These are phyloP conservation scores for Antennarius striatus DNA, from an alignment of 2,113 vertebrate species.

Conservation along the genomic window DNA sequence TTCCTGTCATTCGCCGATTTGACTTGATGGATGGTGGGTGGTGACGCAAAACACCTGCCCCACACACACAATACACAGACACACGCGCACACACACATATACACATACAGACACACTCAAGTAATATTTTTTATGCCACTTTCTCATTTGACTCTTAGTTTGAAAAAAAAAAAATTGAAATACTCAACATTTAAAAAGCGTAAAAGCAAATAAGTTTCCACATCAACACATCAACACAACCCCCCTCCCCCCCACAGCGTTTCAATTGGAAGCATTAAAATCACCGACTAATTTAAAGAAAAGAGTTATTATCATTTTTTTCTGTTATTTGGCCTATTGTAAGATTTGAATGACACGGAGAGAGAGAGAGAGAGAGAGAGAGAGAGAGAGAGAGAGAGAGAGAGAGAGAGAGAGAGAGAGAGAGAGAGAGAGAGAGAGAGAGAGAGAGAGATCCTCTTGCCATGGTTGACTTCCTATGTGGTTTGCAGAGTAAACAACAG, in stretches of 20 bases:
- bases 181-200: too few relatives aligned
- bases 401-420: too few relatives aligned
- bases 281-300: too few relatives aligned
- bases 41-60: slow-evolving; percentile 70
- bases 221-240: background rate
- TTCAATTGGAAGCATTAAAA: too few relatives aligned
- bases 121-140: background rate
- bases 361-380: too few relatives aligned
- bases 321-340: background rate
- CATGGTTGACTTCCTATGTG: slow-evolving; percentile 33
- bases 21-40: slow-evolving; percentile 75
- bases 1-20: slow-evolving; percentile 72
- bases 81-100: slow-evolving; percentile 31
- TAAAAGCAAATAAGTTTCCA: background rate
- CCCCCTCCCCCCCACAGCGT: background rate
- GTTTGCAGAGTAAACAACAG: slow-evolving; percentile 53
- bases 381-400: too few relatives aligned
- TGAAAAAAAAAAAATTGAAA: too few relatives aligned
- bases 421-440: too few relatives aligned
- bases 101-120: slow-evolving; percentile 10
- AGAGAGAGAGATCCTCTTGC: too few relatives aligned
- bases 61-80: slow-evolving; percentile 14
- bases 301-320: background rate
- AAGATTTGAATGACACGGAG: too few relatives aligned
- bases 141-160: too few relatives aligned